Evolutionary conservation across 2,797 vertebrate genomes (phyloP).

Genomic region (Lates japonicus): DNA sequence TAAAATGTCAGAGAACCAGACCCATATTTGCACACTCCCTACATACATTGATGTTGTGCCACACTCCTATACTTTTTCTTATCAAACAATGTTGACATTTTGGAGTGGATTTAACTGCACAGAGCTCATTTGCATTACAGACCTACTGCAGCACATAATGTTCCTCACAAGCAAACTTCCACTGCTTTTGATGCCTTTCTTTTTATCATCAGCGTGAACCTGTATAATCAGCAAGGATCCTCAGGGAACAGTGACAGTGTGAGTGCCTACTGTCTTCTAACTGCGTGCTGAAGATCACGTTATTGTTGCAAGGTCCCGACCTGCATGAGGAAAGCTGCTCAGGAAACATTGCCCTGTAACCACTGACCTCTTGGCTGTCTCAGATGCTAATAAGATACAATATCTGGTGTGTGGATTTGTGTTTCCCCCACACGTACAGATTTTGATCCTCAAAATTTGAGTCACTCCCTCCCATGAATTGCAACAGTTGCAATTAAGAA

Average conservation of each 20-base stretch:
- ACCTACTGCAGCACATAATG: background rate
- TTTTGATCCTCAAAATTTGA: background rate
- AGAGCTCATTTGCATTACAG: conserved; percentile 20
- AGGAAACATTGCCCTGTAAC: background rate
- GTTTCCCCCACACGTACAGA: background rate
- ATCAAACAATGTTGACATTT: conserved; percentile 41
- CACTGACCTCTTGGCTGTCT: conserved; percentile 20
- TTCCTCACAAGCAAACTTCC: background rate
- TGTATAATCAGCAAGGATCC: background rate
- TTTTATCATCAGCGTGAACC: background rate
- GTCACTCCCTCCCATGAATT: background rate
- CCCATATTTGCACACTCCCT: conserved; percentile 23
- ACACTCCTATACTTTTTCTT: background rate
- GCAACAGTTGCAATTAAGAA: background rate
- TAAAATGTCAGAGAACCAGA: conserved; percentile 20
- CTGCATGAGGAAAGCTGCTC: conserved; percentile 3
- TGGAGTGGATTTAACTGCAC: conserved; percentile 1
- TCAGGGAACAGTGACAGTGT: background rate
- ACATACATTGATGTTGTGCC: background rate
- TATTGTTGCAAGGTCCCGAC: conserved; percentile 17
- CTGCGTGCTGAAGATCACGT: background rate
- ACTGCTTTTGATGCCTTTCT: background rate
- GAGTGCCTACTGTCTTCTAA: background rate
- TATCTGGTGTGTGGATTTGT: background rate
- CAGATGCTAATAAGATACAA: background rate